These are phyloP conservation scores for Liolophura sinensis DNA, from an alignment of 1,140 invertebrate species.

Conservation along the genomic window DNA sequence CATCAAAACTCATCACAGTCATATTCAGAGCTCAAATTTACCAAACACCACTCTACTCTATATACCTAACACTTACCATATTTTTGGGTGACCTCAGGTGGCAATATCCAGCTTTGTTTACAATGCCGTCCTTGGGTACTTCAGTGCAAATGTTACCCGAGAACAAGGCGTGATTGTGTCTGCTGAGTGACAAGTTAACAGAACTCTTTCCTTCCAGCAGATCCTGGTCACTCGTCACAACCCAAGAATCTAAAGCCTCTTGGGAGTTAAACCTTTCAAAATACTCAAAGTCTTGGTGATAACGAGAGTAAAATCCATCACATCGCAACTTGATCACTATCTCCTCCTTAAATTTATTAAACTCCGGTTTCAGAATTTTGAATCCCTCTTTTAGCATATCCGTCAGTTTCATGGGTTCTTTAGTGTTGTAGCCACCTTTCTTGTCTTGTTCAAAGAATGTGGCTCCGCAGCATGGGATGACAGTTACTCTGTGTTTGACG, in stretches of 20 bases:
- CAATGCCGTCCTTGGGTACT: conserved; percentile 78
- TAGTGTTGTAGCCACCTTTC: conserved; percentile 35
- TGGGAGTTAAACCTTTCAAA: conserved; percentile 55
- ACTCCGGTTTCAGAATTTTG: conserved; percentile 69
- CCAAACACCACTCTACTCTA: not conserved
- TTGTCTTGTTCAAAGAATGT: conserved; percentile 28
- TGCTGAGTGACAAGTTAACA: conserved; percentile 65
- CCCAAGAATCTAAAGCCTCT: conserved; percentile 72
- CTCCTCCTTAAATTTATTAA: conserved; percentile 71
- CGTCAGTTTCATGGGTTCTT: conserved; percentile 11
- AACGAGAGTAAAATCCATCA: conserved; percentile 64
- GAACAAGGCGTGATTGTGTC: conserved; percentile 75
- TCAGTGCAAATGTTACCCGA: conserved; percentile 72
- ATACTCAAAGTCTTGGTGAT: conserved; percentile 54
- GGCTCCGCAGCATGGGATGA: not conserved
- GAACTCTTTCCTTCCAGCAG: conserved; percentile 78
- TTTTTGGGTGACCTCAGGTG: conserved; percentile 71
- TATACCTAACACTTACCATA: conserved; percentile 62
- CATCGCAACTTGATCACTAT: conserved; percentile 66
- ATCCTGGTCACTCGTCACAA: conserved; percentile 76
- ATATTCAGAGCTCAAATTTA: conserved; percentile 4
- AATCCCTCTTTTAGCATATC: conserved; percentile 62
- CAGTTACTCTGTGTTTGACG: no score
- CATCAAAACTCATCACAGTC: no score
- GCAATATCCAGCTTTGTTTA: conserved; percentile 76